Evolutionary conservation across 92 coral and sea anemone genomes (phyloP).

Genomic region (Actinernus sp.): DNA sequence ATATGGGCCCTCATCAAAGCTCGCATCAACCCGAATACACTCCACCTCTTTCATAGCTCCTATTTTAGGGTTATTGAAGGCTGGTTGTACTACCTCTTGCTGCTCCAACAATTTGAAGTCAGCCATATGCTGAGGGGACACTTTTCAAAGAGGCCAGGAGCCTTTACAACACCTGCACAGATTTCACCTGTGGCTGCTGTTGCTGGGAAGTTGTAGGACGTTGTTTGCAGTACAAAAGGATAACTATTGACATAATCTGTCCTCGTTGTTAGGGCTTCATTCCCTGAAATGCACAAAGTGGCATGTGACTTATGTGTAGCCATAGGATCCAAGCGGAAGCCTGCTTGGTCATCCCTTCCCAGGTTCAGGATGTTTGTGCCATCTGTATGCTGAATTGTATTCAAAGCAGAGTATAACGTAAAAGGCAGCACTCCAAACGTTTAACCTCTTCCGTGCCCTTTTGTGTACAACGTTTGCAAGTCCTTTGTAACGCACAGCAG

Average conservation of each 20-base stretch:
- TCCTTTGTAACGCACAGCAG: constrained; percentile 54
- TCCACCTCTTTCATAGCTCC: constrained; percentile 52
- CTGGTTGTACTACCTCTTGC: constrained; percentile 31
- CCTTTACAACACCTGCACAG: constrained; percentile 74
- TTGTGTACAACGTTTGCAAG: constrained; percentile 41
- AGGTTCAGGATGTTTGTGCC: constrained; percentile 48
- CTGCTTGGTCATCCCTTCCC: constrained; percentile 83
- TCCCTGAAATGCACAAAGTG: constrained; percentile 57
- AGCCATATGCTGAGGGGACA: constrained; percentile 67
- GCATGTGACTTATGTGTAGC: constrained; percentile 61
- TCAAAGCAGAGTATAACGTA: too few relatives aligned
- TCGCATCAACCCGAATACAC: constrained; percentile 66
- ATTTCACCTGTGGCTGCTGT: constrained; percentile 66
- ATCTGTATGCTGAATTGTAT: constrained; percentile 48
- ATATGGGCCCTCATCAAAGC: constrained; percentile 66
- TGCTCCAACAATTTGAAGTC: constrained; percentile 46
- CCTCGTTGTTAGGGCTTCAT: constrained; percentile 52
- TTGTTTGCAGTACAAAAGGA: constrained; percentile 68
- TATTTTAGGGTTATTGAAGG: constrained; percentile 49
- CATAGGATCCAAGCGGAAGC: constrained; percentile 74
- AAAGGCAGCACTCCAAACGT: too few relatives aligned
- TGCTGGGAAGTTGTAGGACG: constrained; percentile 73
- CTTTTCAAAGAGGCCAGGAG: constrained; percentile 43
- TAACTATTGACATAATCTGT: constrained; percentile 69
- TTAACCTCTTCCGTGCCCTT: constrained; percentile 66